Base-by-base conservation (phyloP, 2,888 invertebrate genomes). In the Agriopis leucophaearia region DNA sequence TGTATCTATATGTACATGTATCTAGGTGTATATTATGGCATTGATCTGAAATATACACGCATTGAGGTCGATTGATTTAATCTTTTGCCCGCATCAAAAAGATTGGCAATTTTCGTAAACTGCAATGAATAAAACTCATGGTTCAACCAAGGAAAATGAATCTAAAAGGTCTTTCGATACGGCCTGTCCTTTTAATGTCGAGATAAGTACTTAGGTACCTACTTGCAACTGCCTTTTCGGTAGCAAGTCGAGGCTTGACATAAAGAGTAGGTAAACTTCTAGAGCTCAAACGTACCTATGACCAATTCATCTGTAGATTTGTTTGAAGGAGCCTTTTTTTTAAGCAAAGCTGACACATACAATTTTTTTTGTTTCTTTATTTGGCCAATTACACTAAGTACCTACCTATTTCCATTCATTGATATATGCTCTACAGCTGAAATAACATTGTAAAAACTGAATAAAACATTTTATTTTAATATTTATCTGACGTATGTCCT, bases 41-140 rank as follows among this genome's bases (percentile, higher is more conserved):
- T 55, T 68, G 64, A 60, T 60, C 64, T 64, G 64, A 50, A 66
- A 64, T 40, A 40, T 35, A 42, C 44, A 45, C 18, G 27, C 36
- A 15, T 42, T 42, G 48, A 60, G 65, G 65, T 50, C 65, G 59
- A 35, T 50, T 48, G 59, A 59, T 65, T 65, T 52, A 47, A 57
- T 18, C 35, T 47, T 13, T n/a, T 40, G 13, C 59, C 59, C 59
- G 59, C 50, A 59, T 40, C n/a, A 4, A 38, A 27, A n/a, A 36
- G 35, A 27, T 57, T 45, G 57, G 9, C 27, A 1, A 45, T 47
- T 36, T 27, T 27, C 4, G 55, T 42, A 56, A 56, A 18, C 55
- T 44, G 42, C 42, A 42, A 10, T 44, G 10, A 13, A 42, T 56
- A 56, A 42, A 56, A 27, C 27, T 61, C 42, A 27, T 13, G 48